Base-by-base conservation (phyloP, 2,888 invertebrate species). In the Rhingia campestris region DNA sequence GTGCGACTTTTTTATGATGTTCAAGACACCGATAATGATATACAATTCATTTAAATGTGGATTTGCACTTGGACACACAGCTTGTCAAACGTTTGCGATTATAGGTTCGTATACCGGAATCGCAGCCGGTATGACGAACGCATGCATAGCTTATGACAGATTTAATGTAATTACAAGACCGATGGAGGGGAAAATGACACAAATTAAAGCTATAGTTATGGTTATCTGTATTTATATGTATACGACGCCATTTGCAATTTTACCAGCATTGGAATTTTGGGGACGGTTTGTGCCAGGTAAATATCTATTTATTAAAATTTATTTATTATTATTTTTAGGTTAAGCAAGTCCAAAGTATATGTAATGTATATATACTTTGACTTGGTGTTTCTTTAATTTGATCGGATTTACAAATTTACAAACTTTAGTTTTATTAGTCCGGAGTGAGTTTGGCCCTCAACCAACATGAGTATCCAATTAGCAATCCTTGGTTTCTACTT, bases 1-100 rank as follows among this genome's bases (percentile, higher is more conserved):
- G 75, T 94, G 95, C 87, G 97, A 97, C 91, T 97, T 97, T 88
- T 91, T 96, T 37, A 97, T 97, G 97, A 96, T 97, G 96, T 91
- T 94, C 39, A 97, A 97, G 91, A 93, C 96, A 0, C 97, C 97
- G 0, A 94, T 97, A 2, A 91, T 91, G 56, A 91, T 91, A 73
- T 91, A 90, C 91, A 97, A 97, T 89, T 96, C 96, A 39, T 95
- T 95, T 87, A 93, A 95, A 89, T 93, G 94, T 84, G 97, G 97
- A 0, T 97, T 94, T 86, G 96, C 96, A 0, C 88, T 93, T 4
- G 97, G 97, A 0, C 92, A 94, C 63, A 82, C 94, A 0, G 96
- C 95, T 0, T 97, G 97, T 88, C 95, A 96, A 89, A 93, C 96
- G 86, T 97, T 95, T 88, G 95, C 93, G 0, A 91, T 95, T 58